phyloP scores from a whole-genome alignment of 2,888 invertebrate species.

The Meta bourneti region DNA sequence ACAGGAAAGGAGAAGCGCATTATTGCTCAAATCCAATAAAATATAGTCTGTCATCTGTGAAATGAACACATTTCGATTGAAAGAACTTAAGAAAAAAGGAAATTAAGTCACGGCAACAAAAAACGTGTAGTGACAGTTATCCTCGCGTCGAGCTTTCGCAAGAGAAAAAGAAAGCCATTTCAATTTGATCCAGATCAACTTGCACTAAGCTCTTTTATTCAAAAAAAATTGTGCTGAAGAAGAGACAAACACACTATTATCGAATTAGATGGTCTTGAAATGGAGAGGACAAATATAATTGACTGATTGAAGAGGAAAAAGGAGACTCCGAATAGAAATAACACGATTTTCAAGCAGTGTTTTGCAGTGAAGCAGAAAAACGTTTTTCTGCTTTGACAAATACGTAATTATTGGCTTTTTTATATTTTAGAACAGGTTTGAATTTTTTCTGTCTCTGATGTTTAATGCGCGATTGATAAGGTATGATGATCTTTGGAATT shows the following conservation, averaged over 20 bases:
- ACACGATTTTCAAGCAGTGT: constrained; percentile 5
- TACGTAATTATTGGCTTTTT: constrained; percentile 21
- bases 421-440: not conserved
- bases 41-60: constrained; percentile 5
- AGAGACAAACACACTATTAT: constrained; percentile 10
- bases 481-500: not conserved
- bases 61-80: not conserved
- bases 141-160: not conserved
- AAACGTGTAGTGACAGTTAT: not conserved
- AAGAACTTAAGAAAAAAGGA: not conserved
- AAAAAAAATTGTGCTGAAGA: not conserved
- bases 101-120: not conserved
- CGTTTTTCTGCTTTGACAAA: constrained; percentile 5
- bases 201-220: not conserved
- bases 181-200: not conserved
- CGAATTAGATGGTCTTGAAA: constrained; percentile 26
- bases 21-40: not conserved
- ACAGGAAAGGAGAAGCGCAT: not conserved
- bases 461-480: not conserved
- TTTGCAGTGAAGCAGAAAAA: constrained; percentile 7
- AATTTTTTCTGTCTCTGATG: not conserved
- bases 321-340: not conserved
- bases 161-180: not conserved
- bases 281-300: constrained; percentile 24
- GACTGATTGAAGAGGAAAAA: not conserved